A percentile compares a stretch with the other conserved stretches of the same genome.
These are phyloP conservation scores for Entomobrya proxima DNA, from an alignment of 2,888 invertebrate species.

Conservation along the genomic window DNA sequence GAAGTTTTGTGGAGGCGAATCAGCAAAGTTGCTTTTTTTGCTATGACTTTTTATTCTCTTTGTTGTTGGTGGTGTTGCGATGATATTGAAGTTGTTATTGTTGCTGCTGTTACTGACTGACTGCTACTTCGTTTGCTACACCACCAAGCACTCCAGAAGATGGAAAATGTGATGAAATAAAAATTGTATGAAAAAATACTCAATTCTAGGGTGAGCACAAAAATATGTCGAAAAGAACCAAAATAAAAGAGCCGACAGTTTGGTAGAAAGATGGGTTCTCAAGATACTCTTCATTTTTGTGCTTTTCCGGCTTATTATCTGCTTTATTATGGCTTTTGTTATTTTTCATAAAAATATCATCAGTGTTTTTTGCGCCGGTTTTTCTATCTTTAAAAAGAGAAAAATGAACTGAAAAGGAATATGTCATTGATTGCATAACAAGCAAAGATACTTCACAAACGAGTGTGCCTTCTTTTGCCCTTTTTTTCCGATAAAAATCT, in stretches of 20 bases:
- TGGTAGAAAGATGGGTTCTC: background rate
- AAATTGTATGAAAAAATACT: background rate
- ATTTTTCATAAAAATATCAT: background rate
- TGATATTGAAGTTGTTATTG: constrained; percentile 1
- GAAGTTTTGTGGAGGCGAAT: constrained; percentile 6
- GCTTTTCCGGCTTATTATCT: constrained; percentile 25
- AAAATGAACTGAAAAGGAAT: background rate
- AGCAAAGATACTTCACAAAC: too few relatives aligned
- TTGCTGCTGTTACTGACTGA: too few relatives aligned
- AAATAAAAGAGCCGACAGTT: background rate
- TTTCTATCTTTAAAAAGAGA: background rate
- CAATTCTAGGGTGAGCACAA: too few relatives aligned
- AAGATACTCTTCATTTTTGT: background rate
- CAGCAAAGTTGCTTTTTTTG: background rate
- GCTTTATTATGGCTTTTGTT: background rate
- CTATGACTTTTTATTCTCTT: background rate
- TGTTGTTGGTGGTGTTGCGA: background rate
- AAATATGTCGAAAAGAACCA: too few relatives aligned
- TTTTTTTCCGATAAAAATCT: background rate
- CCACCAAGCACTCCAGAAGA: background rate
- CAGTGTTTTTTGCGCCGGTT: background rate
- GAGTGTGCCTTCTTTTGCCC: background rate
- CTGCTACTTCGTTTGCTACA: constrained; percentile 9
- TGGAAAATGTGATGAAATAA: constrained; percentile 11
- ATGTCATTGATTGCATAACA: background rate